Percentiles rank a stretch among this genome's conserved stretches.
Conservation (phyloP, 2,797 vertebrate species). For the Ctenopoma kingsleyae region DNA sequence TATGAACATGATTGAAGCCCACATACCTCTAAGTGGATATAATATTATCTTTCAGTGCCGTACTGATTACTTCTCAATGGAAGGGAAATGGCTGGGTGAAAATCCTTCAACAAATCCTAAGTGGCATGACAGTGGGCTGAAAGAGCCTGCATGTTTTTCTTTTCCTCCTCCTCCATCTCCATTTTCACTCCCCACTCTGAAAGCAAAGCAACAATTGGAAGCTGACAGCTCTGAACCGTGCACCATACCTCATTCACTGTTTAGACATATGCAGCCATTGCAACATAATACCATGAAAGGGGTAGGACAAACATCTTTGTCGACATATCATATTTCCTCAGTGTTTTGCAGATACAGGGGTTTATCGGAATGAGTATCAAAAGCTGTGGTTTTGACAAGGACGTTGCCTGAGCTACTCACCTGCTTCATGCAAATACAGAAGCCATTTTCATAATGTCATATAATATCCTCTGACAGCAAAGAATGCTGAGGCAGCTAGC, state of each 20-base stretch:
- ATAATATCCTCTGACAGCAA: conserved; percentile 39
- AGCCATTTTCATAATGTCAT: conserved; percentile 36
- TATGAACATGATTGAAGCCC: conserved; percentile 78
- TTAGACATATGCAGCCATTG: conserved; percentile 77
- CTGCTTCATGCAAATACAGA: conserved; percentile 53
- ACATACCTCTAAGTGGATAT: conserved; percentile 81
- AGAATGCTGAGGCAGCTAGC: conserved; percentile 39
- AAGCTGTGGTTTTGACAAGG: conserved; percentile 39
- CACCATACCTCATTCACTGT: conserved; percentile 74
- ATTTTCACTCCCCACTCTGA: conserved; percentile 68
- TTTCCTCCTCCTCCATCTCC: conserved; percentile 72
- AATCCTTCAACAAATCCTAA: conserved; percentile 85
- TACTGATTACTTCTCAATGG: conserved; percentile 82
- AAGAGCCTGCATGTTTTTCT: conserved; percentile 82
- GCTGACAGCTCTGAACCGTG: conserved; percentile 75
- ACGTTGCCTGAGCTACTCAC: conserved; percentile 33
- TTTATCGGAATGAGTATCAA: conserved; percentile 21
- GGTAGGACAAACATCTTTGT: conserved; percentile 66
- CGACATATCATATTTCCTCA: conserved; percentile 68
- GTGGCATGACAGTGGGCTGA: conserved; percentile 83
- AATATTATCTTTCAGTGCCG: conserved; percentile 82
- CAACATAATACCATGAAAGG: conserved; percentile 66
- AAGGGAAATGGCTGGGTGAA: conserved; percentile 79
- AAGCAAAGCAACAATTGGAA: conserved; percentile 78
- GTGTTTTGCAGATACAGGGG: conserved; percentile 51